These are phyloP conservation scores for Chiloscyllium punctatum DNA, from an alignment of 2,797 vertebrate species.

Conservation along the genomic window DNA sequence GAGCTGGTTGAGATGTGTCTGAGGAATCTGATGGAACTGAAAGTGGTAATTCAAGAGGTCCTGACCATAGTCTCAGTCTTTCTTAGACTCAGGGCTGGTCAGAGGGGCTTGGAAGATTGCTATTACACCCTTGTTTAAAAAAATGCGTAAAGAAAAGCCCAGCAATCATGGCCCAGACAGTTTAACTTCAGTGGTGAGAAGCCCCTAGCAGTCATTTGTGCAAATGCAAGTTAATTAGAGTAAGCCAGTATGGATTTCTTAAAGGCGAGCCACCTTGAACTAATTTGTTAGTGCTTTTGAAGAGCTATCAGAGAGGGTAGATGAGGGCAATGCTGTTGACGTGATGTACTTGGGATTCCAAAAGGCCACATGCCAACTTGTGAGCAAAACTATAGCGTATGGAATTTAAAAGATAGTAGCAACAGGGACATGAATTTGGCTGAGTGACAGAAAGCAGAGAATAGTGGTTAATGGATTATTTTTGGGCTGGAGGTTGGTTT, in stretches of 20 bases:
- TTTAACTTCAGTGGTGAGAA: background rate
- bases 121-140: too few species aligned
- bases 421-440: background rate
- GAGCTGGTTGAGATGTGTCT: too few species aligned
- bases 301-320: background rate
- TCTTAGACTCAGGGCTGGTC: too few species aligned
- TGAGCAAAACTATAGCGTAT: background rate
- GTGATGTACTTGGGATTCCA: background rate
- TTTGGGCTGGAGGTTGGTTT: background rate
- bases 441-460: background rate
- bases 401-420: background rate
- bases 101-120: too few species aligned
- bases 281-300: background rate
- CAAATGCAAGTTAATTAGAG: background rate
- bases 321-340: background rate
- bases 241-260: background rate
- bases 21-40: too few species aligned
- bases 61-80: too few species aligned
- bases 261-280: background rate
- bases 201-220: background rate
- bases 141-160: too few species aligned
- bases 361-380: background rate
- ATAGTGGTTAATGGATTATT: background rate
- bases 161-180: too few species aligned
- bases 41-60: too few species aligned